These are phyloP conservation scores for Netelia virgata DNA, from an alignment of 2,888 invertebrate genomes.

Conservation along the genomic window DNA sequence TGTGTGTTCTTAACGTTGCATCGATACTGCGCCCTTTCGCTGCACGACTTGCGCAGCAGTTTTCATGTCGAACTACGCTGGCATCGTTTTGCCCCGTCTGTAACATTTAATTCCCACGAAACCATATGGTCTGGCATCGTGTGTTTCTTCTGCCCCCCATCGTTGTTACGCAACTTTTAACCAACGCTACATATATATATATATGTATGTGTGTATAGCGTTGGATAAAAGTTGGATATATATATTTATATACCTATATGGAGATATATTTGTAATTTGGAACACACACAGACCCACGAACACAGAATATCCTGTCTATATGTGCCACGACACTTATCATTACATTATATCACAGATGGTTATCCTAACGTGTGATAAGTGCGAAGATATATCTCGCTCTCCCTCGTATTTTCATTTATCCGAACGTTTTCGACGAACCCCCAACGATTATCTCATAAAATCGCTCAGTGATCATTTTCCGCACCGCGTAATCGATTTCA, in stretches of 20 bases:
- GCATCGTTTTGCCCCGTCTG: conserved; percentile 17
- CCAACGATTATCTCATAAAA: neutral
- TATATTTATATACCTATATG: neutral
- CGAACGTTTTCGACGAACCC: too few relatives aligned
- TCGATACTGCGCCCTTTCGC: conserved; percentile 55
- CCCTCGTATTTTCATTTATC: neutral
- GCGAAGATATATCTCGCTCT: neutral
- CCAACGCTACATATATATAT: conserved; percentile 1
- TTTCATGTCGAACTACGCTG: conserved; percentile 49
- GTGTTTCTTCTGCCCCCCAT: conserved; percentile 51
- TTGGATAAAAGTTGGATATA: neutral
- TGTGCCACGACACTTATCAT: neutral
- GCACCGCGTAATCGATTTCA: neutral
- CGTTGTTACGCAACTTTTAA: conserved; percentile 55
- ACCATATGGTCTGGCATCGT: conserved; percentile 41
- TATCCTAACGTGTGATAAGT: neutral
- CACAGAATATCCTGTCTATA: neutral
- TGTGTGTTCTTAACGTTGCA: conserved; percentile 16
- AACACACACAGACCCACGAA: neutral
- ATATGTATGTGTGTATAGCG: neutral
- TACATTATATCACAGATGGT: neutral
- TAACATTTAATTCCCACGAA: conserved; percentile 66
- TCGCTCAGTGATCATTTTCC: neutral
- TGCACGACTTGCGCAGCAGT: conserved; percentile 58
- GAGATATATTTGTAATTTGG: neutral